Percentiles rank a stretch among this genome's conserved stretches.
phyloP scores from a whole-genome alignment of 2,888 invertebrate genomes.

The Diplazon laetatorius region DNA sequence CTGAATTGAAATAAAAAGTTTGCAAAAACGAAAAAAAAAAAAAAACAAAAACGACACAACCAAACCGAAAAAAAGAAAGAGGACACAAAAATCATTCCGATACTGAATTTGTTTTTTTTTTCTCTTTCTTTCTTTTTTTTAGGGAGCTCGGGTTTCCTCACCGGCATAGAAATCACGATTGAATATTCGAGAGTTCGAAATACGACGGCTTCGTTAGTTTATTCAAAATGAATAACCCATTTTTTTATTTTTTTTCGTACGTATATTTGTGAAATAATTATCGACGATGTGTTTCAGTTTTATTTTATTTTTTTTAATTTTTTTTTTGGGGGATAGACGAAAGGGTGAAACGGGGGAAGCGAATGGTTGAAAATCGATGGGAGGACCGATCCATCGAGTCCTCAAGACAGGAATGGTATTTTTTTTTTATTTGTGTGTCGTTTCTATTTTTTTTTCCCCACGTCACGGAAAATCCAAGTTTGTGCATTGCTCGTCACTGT shows the following conservation, averaged over 20 bases:
- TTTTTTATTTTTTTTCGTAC: background rate
- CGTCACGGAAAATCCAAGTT: background rate
- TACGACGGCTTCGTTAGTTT: background rate
- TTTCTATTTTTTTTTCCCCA: no score
- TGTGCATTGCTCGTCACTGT: background rate
- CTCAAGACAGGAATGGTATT: constrained; percentile 16
- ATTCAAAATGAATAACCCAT: background rate
- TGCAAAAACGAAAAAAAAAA: background rate
- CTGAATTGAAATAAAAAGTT: constrained; percentile 14
- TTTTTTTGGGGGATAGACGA: background rate
- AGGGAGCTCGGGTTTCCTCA: background rate
- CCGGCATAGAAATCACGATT: constrained; percentile 41
- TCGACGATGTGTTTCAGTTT: background rate
- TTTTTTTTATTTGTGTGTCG: background rate
- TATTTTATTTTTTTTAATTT: background rate
- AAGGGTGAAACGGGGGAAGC: constrained; percentile 4
- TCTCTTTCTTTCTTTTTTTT: background rate
- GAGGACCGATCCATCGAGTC: constrained; percentile 32
- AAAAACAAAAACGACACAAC: no score
- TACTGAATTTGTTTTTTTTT: constrained; percentile 23
- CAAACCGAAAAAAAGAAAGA: background rate
- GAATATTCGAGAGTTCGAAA: constrained; percentile 23
- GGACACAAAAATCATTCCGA: background rate
- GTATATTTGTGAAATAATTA: constrained; percentile 4
- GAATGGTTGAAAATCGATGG: constrained; percentile 34